Evolutionary conservation across 2,888 invertebrate species (phyloP).

Genomic region (Torymus texanus): DNA sequence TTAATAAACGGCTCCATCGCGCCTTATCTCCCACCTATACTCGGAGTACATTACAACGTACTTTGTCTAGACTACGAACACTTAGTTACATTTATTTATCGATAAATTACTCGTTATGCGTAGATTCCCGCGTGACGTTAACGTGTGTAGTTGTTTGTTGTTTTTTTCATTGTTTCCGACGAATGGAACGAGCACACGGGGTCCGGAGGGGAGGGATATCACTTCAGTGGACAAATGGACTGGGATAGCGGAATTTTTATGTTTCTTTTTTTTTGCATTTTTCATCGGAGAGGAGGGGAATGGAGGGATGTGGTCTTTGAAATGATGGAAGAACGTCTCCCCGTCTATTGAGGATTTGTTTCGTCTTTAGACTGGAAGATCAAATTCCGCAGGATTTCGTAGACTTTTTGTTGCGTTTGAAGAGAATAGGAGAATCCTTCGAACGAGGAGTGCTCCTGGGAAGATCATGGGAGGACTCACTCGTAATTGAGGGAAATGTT

Average conservation of each 20-base stretch:
- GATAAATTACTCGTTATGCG: constrained; percentile 68
- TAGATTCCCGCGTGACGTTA: constrained; percentile 46
- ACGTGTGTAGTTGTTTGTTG: neutral
- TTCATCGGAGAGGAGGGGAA: constrained; percentile 1
- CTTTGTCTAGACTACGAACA: constrained; percentile 74
- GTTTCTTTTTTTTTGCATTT: constrained; percentile 35
- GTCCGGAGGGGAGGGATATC: constrained; percentile 4
- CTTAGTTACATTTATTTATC: constrained; percentile 74
- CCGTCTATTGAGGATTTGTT: constrained; percentile 2
- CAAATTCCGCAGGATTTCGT: constrained; percentile 7
- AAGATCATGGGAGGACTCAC: constrained; percentile 31
- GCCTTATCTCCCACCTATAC: constrained; percentile 61
- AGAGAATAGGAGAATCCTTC: constrained; percentile 5
- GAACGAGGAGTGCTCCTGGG: neutral
- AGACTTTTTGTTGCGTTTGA: constrained; percentile 21
- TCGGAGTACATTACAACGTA: constrained; percentile 71
- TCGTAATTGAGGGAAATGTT: constrained; percentile 2
- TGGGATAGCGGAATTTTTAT: constrained; percentile 33
- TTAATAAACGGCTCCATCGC: constrained; percentile 69
- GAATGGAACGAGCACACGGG: constrained; percentile 50
- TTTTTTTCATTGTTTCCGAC: constrained; percentile 10
- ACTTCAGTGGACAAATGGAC: constrained; percentile 5
- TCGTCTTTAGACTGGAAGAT: constrained; percentile 44
- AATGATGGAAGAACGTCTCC: constrained; percentile 43
- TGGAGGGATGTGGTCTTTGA: constrained; percentile 14